A percentile compares a stretch with the other conserved stretches of the same genome.
Evolutionary conservation across 2,888 invertebrate genomes (phyloP).

Genomic region (Eupithecia centaureata): DNA sequence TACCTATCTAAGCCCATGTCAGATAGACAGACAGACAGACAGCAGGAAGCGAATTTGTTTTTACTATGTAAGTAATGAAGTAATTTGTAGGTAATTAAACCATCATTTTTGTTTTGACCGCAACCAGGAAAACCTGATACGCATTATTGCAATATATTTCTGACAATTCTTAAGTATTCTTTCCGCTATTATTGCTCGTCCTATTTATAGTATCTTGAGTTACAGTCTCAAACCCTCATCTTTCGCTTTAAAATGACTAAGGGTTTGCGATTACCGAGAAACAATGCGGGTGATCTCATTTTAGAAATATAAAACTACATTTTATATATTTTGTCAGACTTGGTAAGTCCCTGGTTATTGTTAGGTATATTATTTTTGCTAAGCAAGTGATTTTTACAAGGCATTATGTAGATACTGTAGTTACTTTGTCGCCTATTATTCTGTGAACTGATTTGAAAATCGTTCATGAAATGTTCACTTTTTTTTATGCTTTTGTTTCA

Average conservation of each 20-base stretch:
- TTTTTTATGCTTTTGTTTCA: too few species aligned
- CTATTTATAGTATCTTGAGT: neutral
- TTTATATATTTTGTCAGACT: neutral
- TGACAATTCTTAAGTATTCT: neutral
- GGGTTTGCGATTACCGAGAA: slow-evolving; percentile 58
- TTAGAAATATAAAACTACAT: slow-evolving; percentile 45
- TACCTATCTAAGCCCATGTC: too few species aligned
- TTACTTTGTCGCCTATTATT: too few species aligned
- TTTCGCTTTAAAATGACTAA: slow-evolving; percentile 53
- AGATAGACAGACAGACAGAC: too few species aligned
- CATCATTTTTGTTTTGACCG: neutral
- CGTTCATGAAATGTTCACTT: too few species aligned
- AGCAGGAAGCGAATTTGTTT: too few species aligned
- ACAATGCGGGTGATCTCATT: slow-evolving; percentile 72
- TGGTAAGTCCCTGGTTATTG: slow-evolving; percentile 13
- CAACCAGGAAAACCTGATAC: neutral
- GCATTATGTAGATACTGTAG: too few species aligned
- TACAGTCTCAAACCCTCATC: slow-evolving; percentile 10
- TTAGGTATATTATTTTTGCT: too few species aligned
- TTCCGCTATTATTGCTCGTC: neutral
- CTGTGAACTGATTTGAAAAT: too few species aligned
- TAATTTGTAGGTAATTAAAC: too few species aligned
- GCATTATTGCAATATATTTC: neutral
- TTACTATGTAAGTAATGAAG: too few species aligned
- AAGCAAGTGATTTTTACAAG: too few species aligned